Conservation (phyloP, 2,888 invertebrate species). For the Drosophila nigritarsus region DNA sequence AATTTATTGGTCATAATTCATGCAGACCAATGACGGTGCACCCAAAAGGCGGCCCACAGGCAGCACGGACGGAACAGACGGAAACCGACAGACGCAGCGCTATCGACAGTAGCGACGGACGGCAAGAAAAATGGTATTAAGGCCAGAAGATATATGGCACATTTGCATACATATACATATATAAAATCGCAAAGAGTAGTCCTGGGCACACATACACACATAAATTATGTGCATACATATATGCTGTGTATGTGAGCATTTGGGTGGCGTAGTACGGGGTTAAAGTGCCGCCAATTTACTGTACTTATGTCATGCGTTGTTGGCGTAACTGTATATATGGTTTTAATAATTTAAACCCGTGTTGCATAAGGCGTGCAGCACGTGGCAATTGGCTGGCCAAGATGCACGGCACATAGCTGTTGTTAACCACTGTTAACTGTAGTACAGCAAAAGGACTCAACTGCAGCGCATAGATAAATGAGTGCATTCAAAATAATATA, state of each 20-base stretch:
- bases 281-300: constrained; percentile 67
- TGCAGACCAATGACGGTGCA: constrained; percentile 51
- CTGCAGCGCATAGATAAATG: constrained; percentile 49
- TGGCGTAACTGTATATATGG: constrained; percentile 33
- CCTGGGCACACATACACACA: not conserved
- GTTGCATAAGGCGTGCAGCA: constrained; percentile 51
- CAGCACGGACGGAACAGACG: not conserved
- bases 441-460: constrained; percentile 4
- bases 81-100: constrained; percentile 9
- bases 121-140: constrained; percentile 75
- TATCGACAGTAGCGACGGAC: constrained; percentile 58
- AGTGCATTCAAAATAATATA: constrained; percentile 45
- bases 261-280: constrained; percentile 22
- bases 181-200: constrained; percentile 30
- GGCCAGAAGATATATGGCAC: constrained; percentile 67
- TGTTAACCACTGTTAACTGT: constrained; percentile 31
- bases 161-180: constrained; percentile 62
- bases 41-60: constrained; percentile 39
- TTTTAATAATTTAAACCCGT: constrained; percentile 72
- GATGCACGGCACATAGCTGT: constrained; percentile 28
- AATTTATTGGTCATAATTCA: constrained; percentile 81
- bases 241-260: not conserved
- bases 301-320: constrained; percentile 56
- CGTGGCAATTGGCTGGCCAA: constrained; percentile 43
- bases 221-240: not conserved